Base-by-base conservation (phyloP, 2,113 vertebrate genomes). In the Lophura nycthemera region DNA sequence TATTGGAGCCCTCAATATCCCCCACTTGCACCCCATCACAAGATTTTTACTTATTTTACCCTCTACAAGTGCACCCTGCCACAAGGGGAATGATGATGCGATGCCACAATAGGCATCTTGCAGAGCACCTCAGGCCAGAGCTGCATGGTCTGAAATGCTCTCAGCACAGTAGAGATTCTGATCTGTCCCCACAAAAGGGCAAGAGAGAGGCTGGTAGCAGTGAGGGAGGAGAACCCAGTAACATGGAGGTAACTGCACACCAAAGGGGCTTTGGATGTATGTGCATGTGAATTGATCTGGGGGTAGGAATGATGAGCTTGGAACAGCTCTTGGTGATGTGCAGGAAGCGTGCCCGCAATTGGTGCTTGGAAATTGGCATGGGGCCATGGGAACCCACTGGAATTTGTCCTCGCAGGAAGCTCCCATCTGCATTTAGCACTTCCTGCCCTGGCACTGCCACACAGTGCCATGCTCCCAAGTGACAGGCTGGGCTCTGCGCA, bases 161-260 rank as follows among this genome's bases (percentile, higher is more conserved):
- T 52, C 32, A 65, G 25, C 29, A 24, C 57, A 42, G 65, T 69
- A n/a, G 42, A 71, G 36, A 61, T 40, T 90, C 52, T 81, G 32
- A 21, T 57, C 16, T 66, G 40, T 36, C 48, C 25, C 67, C 60
- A 48, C 2, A 60, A 57, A 56, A 80, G 75, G 48, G 43, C 57
- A 52, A 42, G 45, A 24, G 64, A 52, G 36, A 54, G 67, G 13
- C 56, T 36, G 73, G 43, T 38, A 57, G 43, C 40, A 45, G 34
- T 2, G 20, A 77, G 25, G 5, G 2, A 70, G 54, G 29, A 88
- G 65, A 67, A 60, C 11, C 13, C 61, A 67, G 14, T 19, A 71
- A 52, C 19, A 17, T 1, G 1, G 40, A 83, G 40, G 18, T 71
- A n/a, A 54, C 3, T 1, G 14, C 4, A 2, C 0, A 3, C 63